A percentile compares a stretch with the other conserved stretches of the same genome.
Conservation (phyloP, 2,113 vertebrate genomes). For the Sisor rabdophorus region DNA sequence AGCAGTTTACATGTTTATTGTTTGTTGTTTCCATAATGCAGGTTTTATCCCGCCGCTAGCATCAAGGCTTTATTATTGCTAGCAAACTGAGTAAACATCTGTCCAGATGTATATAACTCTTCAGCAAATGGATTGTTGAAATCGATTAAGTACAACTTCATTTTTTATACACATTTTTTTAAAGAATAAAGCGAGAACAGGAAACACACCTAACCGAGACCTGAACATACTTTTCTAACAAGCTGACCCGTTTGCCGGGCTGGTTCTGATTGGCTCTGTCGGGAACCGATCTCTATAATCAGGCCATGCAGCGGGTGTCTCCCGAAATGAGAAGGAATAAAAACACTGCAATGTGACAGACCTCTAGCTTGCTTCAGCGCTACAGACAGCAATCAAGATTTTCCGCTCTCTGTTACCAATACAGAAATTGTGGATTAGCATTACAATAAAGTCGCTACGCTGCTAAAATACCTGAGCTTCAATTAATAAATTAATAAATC, state of each 20-base stretch:
- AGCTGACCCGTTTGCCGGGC: constrained; percentile 36
- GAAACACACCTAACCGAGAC: neutral
- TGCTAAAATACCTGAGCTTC: neutral
- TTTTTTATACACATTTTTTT: neutral
- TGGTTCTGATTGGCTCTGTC: constrained; percentile 40
- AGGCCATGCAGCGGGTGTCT: constrained; percentile 24
- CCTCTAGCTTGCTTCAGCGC: neutral
- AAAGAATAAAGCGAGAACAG: neutral
- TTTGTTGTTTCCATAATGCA: too few relatives aligned
- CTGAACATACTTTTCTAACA: constrained; percentile 3
- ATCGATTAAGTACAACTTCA: neutral
- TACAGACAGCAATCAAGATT: constrained; percentile 40
- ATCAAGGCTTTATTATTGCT: too few relatives aligned
- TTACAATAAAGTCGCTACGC: neutral
- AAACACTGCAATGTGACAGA: constrained; percentile 16
- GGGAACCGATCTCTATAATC: constrained; percentile 45
- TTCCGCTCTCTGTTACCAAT: constrained; percentile 12
- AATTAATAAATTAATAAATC: neutral
- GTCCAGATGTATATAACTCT: neutral
- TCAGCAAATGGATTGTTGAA: neutral
- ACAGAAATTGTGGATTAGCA: neutral
- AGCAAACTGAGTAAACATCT: neutral
- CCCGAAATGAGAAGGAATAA: neutral
- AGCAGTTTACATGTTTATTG: too few relatives aligned
- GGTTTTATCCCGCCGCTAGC: too few relatives aligned